Conservation (phyloP, 2,113 vertebrate species). For the Parus major region DNA sequence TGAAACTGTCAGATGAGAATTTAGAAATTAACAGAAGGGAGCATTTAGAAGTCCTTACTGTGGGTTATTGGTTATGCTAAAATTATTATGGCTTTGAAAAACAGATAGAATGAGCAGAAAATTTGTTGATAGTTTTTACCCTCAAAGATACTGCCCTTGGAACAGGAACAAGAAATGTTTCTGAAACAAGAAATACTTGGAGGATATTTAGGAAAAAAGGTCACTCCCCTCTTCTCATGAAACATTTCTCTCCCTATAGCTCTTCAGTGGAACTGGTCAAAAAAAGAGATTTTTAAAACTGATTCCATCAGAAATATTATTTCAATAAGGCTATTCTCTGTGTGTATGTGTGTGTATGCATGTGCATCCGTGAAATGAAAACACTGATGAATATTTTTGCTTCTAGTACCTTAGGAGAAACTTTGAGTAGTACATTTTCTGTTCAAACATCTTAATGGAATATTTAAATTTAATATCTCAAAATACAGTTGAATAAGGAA, state of each 20-base stretch:
- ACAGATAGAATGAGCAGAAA: neutral
- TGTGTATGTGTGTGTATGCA: rapidly evolving
- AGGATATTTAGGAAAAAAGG: neutral
- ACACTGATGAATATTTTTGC: neutral
- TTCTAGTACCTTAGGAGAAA: neutral
- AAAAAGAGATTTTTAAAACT: neutral
- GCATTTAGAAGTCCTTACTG: neutral
- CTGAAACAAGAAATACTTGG: neutral
- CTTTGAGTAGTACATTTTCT: neutral
- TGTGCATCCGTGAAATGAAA: neutral
- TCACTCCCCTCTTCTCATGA: neutral
- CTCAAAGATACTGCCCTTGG: neutral
- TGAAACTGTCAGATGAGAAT: neutral
- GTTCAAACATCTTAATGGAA: neutral
- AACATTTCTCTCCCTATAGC: neutral
- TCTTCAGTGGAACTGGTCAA: neutral
- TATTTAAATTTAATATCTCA: neutral
- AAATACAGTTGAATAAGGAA: neutral
- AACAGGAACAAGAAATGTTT: neutral
- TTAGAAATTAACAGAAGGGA: neutral
- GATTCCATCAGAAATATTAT: neutral
- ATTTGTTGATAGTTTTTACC: neutral
- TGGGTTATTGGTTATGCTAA: neutral
- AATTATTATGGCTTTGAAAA: neutral
- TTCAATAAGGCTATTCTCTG: neutral